Evolutionary conservation across 2,797 vertebrate species (phyloP), one percentile per base, ranked within the genome.

Genomic region (Buceros bicornis): DNA sequence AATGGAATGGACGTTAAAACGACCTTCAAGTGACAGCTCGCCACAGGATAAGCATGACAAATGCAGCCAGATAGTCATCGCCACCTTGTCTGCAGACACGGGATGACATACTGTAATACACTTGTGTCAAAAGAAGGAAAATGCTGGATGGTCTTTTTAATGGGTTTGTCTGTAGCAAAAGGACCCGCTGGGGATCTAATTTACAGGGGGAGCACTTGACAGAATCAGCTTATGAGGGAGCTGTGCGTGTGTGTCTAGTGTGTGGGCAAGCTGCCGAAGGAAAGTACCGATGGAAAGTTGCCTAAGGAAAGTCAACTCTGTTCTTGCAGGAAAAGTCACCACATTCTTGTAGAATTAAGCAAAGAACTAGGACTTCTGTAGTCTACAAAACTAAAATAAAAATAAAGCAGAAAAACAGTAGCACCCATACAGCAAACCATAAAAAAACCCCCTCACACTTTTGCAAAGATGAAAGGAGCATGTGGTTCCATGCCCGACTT

Each of bases 11-110:
- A 86, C 76, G n/a, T 76, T 48, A 62, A 54, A 94, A 69, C 53
- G 92, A 94, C 96, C 96, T 96, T 93, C 82, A 94, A 65, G 89
- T 88, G 95, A 92, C 92, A 96, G 85, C 80, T 69, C 1, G 2
- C 69, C 93, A 67, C 60, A 61, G 89, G 91, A 65, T 90, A 96
- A 93, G 87, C 2, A 7, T 94, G 94, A 96, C 84, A 92, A 96
- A 96, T 74, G 65, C 91, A 90, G 76, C 60, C 84, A 65, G 87
- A 92, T 62, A 92, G 82, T 43, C 96, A 92, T 69, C 95, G 78
- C 72, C 87, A 90, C 79, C 79, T 65, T 47, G 82, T 61, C 79
- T 80, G 87, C 87, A 83, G 82, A 74, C 69, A 24, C 2, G 10
- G 81, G 85, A 47, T 72, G 91, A 96, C 94, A 91, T 26, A 18